Conservation (phyloP, 2,797 vertebrate genomes). For the Ateles fusciceps region DNA sequence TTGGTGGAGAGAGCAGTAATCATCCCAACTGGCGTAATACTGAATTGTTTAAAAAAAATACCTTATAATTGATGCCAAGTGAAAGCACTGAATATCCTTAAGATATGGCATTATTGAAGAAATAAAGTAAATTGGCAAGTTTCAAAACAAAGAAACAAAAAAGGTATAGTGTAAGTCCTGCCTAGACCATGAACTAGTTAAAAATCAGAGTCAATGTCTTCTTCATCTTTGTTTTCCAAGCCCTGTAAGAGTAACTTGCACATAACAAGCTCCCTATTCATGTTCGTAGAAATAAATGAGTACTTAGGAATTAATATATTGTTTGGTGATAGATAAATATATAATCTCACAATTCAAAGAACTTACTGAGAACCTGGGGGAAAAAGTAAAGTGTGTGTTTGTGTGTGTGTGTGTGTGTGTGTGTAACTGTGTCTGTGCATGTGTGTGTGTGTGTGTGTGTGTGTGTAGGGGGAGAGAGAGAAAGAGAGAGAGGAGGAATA, state of each 20-base stretch:
- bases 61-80: background rate
- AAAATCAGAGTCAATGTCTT: background rate
- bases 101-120: background rate
- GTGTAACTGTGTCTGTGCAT: background rate
- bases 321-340: background rate
- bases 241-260: background rate
- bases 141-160: background rate
- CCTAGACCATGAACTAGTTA: background rate
- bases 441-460: background rate
- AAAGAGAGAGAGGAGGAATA: rapidly evolving
- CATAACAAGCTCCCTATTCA: background rate
- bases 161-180: background rate
- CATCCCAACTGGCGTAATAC: background rate
- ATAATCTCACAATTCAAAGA: slow-evolving; percentile 3
- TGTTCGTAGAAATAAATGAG: background rate
- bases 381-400: background rate
- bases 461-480: no score
- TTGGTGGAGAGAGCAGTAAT: background rate
- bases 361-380: background rate
- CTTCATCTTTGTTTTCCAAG: background rate
- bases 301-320: background rate
- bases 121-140: background rate
- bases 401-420: background rate
- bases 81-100: background rate
- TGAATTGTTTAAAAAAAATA: background rate